These are phyloP conservation scores for Stomatorhinus walkeri DNA, from an alignment of 2,797 vertebrate species.

Conservation along the genomic window DNA sequence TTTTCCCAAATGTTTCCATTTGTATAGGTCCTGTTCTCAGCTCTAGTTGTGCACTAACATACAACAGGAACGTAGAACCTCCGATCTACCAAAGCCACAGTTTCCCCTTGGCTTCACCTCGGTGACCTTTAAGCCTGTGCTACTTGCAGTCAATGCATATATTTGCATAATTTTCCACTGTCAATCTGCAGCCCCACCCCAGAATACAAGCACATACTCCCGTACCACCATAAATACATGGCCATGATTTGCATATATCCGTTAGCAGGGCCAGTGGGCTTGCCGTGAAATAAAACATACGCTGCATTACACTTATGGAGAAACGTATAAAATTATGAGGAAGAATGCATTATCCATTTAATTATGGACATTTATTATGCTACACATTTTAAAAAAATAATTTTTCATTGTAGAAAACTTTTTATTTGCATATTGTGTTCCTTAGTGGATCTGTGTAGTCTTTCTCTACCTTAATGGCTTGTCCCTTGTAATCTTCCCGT, in stretches of 20 bases:
- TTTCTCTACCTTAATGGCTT: not conserved
- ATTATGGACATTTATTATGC: not conserved
- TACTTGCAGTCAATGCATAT: not conserved
- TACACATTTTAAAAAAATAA: not conserved
- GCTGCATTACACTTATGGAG: not conserved
- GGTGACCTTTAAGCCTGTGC: not conserved
- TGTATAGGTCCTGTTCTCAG: not conserved
- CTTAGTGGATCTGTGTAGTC: not conserved
- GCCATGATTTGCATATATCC: not conserved
- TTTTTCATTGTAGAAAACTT: not conserved
- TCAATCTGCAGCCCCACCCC: not conserved
- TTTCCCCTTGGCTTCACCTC: not conserved
- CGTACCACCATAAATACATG: not conserved
- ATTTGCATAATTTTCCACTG: not conserved
- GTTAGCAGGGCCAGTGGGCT: not conserved
- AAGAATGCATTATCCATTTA: not conserved
- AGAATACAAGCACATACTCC: not conserved
- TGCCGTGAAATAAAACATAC: not conserved
- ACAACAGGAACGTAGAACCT: not conserved
- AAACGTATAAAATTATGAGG: not conserved
- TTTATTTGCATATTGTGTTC: not conserved
- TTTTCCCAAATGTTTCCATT: not conserved
- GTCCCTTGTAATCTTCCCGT: not conserved
- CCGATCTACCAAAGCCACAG: constrained; percentile 7
- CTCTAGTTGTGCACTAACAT: not conserved